Percentiles rank a stretch among this genome's conserved stretches.
Conservation (phyloP, 2,888 invertebrate genomes). For the Thysanoteuthis rhombus region DNA sequence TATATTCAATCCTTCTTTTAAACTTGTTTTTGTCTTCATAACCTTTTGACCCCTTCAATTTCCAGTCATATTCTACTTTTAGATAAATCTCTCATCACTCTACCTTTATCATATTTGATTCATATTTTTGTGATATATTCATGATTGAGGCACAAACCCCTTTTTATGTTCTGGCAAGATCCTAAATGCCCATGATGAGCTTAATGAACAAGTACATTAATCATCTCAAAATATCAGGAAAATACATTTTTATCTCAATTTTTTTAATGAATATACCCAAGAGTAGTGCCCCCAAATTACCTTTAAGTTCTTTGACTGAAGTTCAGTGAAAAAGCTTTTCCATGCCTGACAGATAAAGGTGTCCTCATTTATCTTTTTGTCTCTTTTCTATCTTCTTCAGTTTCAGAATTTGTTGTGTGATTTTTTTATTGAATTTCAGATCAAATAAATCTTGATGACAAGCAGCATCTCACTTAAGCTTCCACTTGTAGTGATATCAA, state of each 20-base stretch:
- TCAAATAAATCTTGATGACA: neutral
- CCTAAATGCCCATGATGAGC: too few relatives aligned
- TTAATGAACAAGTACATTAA: too few relatives aligned
- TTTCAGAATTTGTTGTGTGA: neutral
- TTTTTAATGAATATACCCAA: neutral
- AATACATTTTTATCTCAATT: neutral
- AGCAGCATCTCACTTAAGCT: neutral
- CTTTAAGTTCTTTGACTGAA: neutral
- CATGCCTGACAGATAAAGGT: neutral
- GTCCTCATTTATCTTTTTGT: neutral
- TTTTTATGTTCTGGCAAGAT: too few relatives aligned
- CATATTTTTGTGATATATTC: too few relatives aligned
- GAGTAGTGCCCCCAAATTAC: neutral
- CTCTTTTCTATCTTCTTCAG: neutral
- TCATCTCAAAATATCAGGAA: neutral
- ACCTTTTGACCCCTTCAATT: too few relatives aligned
- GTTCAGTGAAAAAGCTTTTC: neutral
- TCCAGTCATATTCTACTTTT: too few relatives aligned
- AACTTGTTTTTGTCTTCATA: too few relatives aligned
- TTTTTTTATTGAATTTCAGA: neutral
- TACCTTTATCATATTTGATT: too few relatives aligned
- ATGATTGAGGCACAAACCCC: too few relatives aligned
- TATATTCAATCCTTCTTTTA: too few relatives aligned
- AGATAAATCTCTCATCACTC: too few relatives aligned
- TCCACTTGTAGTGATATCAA: neutral